Evolutionary conservation across 2,797 vertebrate genomes (phyloP).

Genomic region (Sarcophilus harrisii): DNA sequence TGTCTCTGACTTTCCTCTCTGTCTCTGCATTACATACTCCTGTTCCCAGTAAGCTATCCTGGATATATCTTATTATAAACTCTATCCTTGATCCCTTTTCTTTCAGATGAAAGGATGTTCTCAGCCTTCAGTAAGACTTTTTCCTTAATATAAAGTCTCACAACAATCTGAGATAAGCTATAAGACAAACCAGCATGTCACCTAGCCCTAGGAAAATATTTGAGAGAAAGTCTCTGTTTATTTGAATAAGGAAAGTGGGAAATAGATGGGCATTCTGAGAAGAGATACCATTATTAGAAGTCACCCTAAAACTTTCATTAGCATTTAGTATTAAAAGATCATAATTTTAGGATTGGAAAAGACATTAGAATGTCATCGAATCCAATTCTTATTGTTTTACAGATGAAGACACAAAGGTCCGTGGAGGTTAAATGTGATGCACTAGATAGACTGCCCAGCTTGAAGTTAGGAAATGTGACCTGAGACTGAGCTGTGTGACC

Average conservation of each 20-base stretch:
- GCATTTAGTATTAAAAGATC: slow-evolving; percentile 4
- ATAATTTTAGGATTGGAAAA: not conserved
- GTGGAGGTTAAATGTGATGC: not conserved
- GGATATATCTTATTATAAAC: not conserved
- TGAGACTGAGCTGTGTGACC: not conserved
- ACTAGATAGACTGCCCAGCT: not conserved
- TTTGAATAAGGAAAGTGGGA: not conserved
- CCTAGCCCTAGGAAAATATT: too few relatives aligned
- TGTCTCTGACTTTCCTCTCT: not conserved
- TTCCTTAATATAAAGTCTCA: not conserved
- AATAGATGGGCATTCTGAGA: not conserved
- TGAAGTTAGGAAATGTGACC: not conserved
- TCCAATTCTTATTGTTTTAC: not conserved
- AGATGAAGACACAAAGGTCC: not conserved
- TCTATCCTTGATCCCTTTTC: not conserved
- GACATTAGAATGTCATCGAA: not conserved
- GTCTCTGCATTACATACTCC: not conserved
- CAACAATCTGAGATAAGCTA: not conserved
- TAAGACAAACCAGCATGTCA: not conserved
- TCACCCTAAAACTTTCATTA: slow-evolving; percentile 38
- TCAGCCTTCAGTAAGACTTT: slow-evolving; percentile 28
- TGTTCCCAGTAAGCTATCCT: not conserved
- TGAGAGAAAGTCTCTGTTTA: not conserved
- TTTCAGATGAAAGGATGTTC: slow-evolving; percentile 9
- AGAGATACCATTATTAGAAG: slow-evolving; percentile 1